These are phyloP conservation scores for Tiaroga cobitis DNA, from an alignment of 2,797 vertebrate genomes.

Conservation along the genomic window DNA sequence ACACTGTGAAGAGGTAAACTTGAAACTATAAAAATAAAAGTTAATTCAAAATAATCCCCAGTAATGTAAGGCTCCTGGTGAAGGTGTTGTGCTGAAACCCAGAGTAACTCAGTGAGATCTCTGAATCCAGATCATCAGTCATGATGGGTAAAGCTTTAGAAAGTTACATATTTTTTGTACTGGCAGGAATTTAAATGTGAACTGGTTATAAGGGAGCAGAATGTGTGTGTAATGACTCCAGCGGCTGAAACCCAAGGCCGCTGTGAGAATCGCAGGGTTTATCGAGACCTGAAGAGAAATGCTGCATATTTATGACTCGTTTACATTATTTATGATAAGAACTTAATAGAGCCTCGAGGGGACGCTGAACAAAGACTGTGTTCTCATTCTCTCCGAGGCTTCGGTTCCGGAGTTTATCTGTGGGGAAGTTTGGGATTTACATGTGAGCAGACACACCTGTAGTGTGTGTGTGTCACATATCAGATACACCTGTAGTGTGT, in stretches of 20 bases:
- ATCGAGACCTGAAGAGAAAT: neutral
- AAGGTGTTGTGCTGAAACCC: no score
- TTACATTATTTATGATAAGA: slow-evolving; percentile 1
- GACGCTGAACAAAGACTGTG: neutral
- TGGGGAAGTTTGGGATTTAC: neutral
- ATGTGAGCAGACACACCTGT: neutral
- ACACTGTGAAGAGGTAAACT: no score
- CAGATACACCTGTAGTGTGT: neutral
- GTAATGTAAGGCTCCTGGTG: no score
- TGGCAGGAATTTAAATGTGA: neutral
- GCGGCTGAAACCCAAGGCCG: neutral
- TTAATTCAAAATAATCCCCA: no score
- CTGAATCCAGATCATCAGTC: neutral
- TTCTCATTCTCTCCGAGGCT: neutral
- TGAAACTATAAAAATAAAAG: no score
- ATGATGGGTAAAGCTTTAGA: neutral
- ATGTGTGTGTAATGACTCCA: neutral
- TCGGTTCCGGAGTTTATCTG: neutral
- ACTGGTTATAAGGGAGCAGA: no score
- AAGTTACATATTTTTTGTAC: neutral
- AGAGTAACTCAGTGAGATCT: neutral
- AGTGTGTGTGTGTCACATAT: neutral
- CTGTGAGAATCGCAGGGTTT: neutral
- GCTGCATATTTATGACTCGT: slow-evolving; percentile 12
- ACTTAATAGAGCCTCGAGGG: neutral